Percentiles rank a stretch among this genome's conserved stretches.
These are phyloP conservation scores for Myodes glareolus DNA, from an alignment of 2,113 vertebrate species.

Conservation along the genomic window DNA sequence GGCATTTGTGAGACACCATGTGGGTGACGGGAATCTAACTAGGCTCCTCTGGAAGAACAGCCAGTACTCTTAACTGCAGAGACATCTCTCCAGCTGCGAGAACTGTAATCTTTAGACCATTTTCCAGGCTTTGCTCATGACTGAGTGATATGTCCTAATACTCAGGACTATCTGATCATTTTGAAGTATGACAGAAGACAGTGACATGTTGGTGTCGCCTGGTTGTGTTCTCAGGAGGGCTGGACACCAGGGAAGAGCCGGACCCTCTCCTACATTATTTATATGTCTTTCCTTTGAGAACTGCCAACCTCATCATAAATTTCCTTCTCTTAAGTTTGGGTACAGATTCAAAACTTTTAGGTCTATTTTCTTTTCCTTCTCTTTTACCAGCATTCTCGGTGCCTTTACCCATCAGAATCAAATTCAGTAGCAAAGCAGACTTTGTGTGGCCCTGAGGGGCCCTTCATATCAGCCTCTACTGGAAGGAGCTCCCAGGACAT, in stretches of 20 bases:
- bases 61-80: background rate
- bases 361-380: background rate
- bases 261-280: background rate
- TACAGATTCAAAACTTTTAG: background rate
- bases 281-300: background rate
- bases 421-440: conserved; percentile 20
- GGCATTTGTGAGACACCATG: background rate
- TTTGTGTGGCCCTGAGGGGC: conserved; percentile 50
- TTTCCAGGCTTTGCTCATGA: background rate
- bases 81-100: background rate
- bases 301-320: background rate
- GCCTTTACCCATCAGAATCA: background rate
- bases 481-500: conserved; percentile 64
- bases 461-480: conserved; percentile 68
- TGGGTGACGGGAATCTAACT: background rate
- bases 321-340: background rate
- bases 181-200: background rate
- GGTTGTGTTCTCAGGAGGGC: background rate
- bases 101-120: background rate
- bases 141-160: background rate
- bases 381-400: conserved; percentile 8
- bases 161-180: background rate
- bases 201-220: background rate
- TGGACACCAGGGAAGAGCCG: background rate
- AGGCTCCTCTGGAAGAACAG: background rate